Base-by-base conservation (phyloP, 2,113 vertebrate genomes). In the Girardinichthys multiradiatus region DNA sequence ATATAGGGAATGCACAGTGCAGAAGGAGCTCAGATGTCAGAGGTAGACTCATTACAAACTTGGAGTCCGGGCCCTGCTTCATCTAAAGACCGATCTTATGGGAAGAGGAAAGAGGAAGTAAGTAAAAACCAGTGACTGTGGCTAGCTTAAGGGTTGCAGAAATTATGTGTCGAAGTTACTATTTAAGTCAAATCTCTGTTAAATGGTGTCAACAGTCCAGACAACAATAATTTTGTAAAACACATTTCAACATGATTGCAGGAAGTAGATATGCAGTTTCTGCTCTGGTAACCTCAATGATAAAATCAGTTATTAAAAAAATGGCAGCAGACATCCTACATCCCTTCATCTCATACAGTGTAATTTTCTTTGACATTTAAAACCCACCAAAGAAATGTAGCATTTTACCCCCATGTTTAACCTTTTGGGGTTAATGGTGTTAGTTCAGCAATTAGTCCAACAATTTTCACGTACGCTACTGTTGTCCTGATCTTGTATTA, bases 401-500 rank as follows among this genome's bases (percentile, higher is more conserved):
- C 37, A n/a, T 59, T 68, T 82, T 48, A 21, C 31, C 61, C 48
- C 42, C 19, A 3, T 37, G 39, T 65, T 64, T 58, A 63, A 74
- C 62, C 76, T 75, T 82, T 73, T 57, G 33, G 67, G 65, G 68
- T 37, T 83, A 73, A 84, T 68, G 27, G 62, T 78, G 83, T 89
- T 87, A 79, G 74, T 86, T 86, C 76, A 77, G 64, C 79, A 87
- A 85, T 84, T 85, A 78, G 76, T 63, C 71, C 72, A 85, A 72
- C 68, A 75, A 58, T 80, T 76, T 83, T 68, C 82, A 75, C 77
- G 65, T 24, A 3, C 63, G 62, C 58, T 67, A 64, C 54, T 83
- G 88, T 78, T 78, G 66, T 78, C 70, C 80, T 71, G 72, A 86
- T 81, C 77, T 77, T 86, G 77, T 82, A 90, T 90, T 90, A 90